Evolutionary conservation across 1,140 invertebrate genomes (phyloP), one percentile per base, ranked within the genome.

Genomic region (Eufriesea mexicana): DNA sequence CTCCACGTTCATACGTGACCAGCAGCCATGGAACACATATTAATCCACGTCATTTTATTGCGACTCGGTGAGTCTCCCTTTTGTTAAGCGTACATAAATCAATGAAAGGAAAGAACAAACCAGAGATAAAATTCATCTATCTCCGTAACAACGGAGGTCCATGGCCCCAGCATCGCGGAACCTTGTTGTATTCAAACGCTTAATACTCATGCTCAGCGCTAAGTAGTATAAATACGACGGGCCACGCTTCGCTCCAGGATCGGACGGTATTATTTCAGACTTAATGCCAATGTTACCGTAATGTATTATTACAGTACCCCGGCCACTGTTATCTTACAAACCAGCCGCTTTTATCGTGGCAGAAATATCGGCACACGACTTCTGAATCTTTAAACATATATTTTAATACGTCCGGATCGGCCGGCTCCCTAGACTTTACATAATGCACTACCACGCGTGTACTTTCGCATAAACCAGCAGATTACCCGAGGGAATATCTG

Each of bases 401-500:
- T 66, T 81, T 81, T 75, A 57, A 49, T 76, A 66, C 72, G 55
- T 67, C 5, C 18, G 25, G 51, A 35, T 57, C 42, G 45, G 35
- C 23, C 51, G 8, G 71, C 57, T 35, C 28, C 20, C 47, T 28
- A 82, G 72, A 76, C 42, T 76, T 57, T 76, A 42, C 42, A 76
- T 67, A 64, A 55, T 20, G 23, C 59, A 5, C 59, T 66, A 49
- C 62, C 25, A 28, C 4, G 18, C 9, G 54, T 9, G 47, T 42
- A 28, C 16, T 5, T 8, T 18, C 8, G 14, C 25, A 68, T 66
- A 76, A 76, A 82, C 12, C 54, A 55, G 47, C 25, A 55, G 79
- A 81, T 81, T 82, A 82, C 57, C 7, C 62, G 47, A 75, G 67
- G 79, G 57, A 66, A 76, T 76, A 68, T 49, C 51, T 57, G 51